Base-by-base conservation (phyloP, 1,140 invertebrate genomes). In the Bombus superbus region DNA sequence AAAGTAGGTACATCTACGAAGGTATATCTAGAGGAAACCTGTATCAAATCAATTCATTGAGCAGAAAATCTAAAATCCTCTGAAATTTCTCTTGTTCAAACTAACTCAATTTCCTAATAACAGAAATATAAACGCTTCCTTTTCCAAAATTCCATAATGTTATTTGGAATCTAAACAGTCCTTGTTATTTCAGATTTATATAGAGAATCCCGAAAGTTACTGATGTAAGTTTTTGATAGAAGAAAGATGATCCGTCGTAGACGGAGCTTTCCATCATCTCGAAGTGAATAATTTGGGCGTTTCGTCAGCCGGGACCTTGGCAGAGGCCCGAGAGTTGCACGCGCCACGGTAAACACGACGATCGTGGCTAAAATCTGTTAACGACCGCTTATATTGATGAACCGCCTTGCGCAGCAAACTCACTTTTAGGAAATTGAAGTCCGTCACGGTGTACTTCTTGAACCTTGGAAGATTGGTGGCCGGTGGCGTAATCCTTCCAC, bases 351-450 rank as follows among this genome's bases (percentile, higher is more conserved):
- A 78, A 77, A 84, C 71, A 38, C 62, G 42, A 3, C 25, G 13
- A 13, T 42, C 25, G 47, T n/a, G n/a, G 62, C 42, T 66, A 44
- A 47, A 66, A 64, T 44, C n/a, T n/a, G 57, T 25, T 68, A 59
- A 69, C 64, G 40, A 42, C 6, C 25, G 32, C 28, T 75, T 13
- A 11, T 18, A 53, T 3, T 44, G 35, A 72, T 15, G 25, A 18
- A 1, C 28, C 42, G n/a, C 28, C 40, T n/a, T 72, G 40, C 1
- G 13, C 69, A 28, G 35, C 35, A 6, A 25, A 89, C 93, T 93
- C 86, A 94, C 98, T 95, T 99, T 99, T 73, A 99, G 96, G 94
- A 99, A 99, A 92, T 98, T 97, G 95, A 99, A 99, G 94, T 99
- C 98, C 90, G 98, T 97, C 73, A 99, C 96, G 28, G 96, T 96